These are phyloP conservation scores for Spinibarbus caldwelli DNA, from an alignment of 2,797 vertebrate species.

Conservation along the genomic window DNA sequence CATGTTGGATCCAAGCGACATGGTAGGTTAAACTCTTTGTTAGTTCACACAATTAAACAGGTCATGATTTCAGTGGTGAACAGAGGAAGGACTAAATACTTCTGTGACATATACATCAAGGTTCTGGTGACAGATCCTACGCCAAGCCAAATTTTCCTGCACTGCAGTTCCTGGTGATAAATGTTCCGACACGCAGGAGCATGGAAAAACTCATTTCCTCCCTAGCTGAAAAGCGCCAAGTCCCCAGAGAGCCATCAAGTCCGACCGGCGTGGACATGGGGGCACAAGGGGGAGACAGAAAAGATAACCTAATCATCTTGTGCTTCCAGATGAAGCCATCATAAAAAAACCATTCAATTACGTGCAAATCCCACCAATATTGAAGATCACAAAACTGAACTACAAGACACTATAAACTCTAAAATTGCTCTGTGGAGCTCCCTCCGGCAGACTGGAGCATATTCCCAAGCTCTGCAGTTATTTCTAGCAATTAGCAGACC, in stretches of 20 bases:
- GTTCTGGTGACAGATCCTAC: constrained; percentile 65
- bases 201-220: constrained; percentile 66
- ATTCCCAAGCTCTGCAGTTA: not conserved
- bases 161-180: constrained; percentile 64
- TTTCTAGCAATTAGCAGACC: constrained; percentile 15
- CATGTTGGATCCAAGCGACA: constrained; percentile 58
- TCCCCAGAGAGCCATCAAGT: constrained; percentile 47
- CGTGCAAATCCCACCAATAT: not conserved
- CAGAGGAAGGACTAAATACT: constrained; percentile 57
- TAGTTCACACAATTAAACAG: constrained; percentile 70
- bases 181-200: constrained; percentile 56
- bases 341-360: not conserved
- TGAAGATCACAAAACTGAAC: not conserved
- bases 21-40: constrained; percentile 49
- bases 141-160: constrained; percentile 66
- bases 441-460: not conserved
- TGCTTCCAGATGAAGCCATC: constrained; percentile 3
- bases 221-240: constrained; percentile 45
- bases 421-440: not conserved
- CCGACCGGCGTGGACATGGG: constrained; percentile 22
- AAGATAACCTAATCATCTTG: constrained; percentile 20
- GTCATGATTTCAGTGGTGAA: constrained; percentile 66
- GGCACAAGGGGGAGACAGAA: constrained; percentile 31
- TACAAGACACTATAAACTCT: not conserved
- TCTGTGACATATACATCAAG: constrained; percentile 64